These are phyloP conservation scores for Linnaemya tessellans DNA, from an alignment of 2,888 invertebrate species.

Conservation along the genomic window DNA sequence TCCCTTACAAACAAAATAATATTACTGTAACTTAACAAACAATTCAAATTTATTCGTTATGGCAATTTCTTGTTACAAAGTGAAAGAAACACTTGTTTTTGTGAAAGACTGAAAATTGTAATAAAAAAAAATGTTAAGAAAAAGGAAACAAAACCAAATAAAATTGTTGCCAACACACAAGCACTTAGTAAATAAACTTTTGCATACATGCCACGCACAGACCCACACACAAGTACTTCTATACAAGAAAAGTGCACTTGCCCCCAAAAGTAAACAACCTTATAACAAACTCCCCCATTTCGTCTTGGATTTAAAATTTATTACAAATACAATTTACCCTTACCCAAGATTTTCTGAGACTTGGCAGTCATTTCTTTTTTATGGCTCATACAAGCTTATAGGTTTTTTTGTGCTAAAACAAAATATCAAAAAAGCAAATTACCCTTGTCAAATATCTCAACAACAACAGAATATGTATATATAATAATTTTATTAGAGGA, in stretches of 20 bases:
- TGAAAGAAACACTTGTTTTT: conserved; percentile 63
- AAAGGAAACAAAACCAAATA: conserved; percentile 30
- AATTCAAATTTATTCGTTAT: conserved; percentile 65
- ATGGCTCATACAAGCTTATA: conserved; percentile 51
- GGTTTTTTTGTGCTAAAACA: conserved; percentile 4
- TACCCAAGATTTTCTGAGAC: conserved; percentile 51
- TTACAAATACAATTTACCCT: conserved; percentile 53
- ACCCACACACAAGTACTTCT: not conserved
- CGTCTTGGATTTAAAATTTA: not conserved
- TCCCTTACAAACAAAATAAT: conserved; percentile 44
- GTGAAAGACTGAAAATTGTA: not conserved
- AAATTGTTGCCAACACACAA: conserved; percentile 48
- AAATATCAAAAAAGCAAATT: conserved; percentile 61
- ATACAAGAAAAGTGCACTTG: not conserved
- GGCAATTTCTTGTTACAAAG: conserved; percentile 49
- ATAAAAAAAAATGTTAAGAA: conserved; percentile 21
- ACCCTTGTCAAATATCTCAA: conserved; percentile 63
- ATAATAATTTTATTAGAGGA: conserved; percentile 32
- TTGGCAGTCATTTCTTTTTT: conserved; percentile 50
- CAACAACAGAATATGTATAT: not conserved
- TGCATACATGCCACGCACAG: not conserved
- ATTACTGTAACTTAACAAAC: conserved; percentile 57
- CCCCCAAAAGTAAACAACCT: conserved; percentile 12
- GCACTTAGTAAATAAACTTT: conserved; percentile 43
- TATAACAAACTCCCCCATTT: not conserved